Evolutionary conservation across 2,797 vertebrate species (phyloP).

Genomic region (Taeniopygia guttata): DNA sequence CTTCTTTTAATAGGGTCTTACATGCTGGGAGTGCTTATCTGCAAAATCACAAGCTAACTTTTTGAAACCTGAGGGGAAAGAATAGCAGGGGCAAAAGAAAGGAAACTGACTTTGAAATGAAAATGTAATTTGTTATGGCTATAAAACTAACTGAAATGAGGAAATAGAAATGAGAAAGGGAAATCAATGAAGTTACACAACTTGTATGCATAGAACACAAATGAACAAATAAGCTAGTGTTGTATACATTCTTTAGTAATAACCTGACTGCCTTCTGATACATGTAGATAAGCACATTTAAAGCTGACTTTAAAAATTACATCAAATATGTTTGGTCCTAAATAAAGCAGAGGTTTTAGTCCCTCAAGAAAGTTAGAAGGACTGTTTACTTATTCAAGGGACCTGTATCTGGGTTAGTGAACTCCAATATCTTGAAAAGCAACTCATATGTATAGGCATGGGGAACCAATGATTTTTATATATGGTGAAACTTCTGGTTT

Average conservation of each 20-base stretch:
- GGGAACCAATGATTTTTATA: neutral
- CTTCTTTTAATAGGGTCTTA: neutral
- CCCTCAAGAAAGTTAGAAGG: neutral
- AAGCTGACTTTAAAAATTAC: neutral
- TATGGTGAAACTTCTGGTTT: neutral
- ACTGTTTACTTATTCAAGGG: neutral
- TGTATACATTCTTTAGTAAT: neutral
- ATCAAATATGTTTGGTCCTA: neutral
- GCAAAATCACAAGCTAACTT: slow-evolving; percentile 9
- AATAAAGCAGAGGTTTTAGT: neutral
- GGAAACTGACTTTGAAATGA: neutral
- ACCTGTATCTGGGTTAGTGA: neutral
- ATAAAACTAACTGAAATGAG: slow-evolving; percentile 17
- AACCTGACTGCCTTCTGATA: neutral
- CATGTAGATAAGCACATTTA: neutral
- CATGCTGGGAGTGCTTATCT: neutral
- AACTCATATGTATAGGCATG: neutral
- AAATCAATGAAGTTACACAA: neutral
- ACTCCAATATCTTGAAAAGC: neutral
- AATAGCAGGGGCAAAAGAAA: neutral
- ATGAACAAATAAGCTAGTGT: neutral
- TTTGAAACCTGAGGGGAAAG: neutral
- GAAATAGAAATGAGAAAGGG: neutral
- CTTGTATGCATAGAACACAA: neutral
- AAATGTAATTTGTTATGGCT: slow-evolving; percentile 25